Evolutionary conservation across 2,113 vertebrate genomes (phyloP).

Genomic region (Athene cunicularia): DNA sequence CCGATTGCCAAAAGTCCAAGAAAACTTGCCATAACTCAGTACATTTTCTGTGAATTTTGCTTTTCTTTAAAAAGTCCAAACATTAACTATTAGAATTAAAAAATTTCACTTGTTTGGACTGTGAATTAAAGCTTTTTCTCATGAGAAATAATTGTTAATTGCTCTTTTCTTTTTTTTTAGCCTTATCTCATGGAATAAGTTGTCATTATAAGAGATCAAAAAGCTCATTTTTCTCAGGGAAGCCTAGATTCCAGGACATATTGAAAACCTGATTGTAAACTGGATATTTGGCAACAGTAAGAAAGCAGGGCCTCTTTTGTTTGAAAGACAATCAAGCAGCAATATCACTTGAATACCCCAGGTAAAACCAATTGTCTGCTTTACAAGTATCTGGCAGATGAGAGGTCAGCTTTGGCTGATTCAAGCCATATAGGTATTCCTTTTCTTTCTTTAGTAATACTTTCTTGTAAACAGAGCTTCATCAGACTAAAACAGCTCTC

Average conservation of each 20-base stretch:
- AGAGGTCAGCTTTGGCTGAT: not conserved
- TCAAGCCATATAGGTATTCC: not conserved
- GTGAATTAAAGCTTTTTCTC: slow-evolving; percentile 12
- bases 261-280: slow-evolving; percentile 30
- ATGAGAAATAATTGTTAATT: slow-evolving; percentile 10
- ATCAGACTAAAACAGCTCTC: not conserved
- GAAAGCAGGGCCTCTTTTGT: slow-evolving; percentile 12
- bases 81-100: not conserved
- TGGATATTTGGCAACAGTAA: not conserved
- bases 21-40: not conserved
- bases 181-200: not conserved
- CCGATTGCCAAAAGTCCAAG: slow-evolving; percentile 14
- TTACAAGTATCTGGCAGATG: not conserved
- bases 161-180: not conserved
- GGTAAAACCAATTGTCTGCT: slow-evolving; percentile 14
- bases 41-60: not conserved
- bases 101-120: not conserved
- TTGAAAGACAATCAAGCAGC: not conserved
- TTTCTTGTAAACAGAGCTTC: slow-evolving; percentile 13
- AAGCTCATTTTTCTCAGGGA: not conserved
- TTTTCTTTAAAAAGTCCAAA: slow-evolving; percentile 34
- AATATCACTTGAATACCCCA: not conserved
- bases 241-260: not conserved
- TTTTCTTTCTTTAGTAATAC: not conserved
- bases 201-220: slow-evolving; percentile 5